Evolutionary conservation across 2,113 vertebrate genomes (phyloP).

Genomic region (Puma concolor): DNA sequence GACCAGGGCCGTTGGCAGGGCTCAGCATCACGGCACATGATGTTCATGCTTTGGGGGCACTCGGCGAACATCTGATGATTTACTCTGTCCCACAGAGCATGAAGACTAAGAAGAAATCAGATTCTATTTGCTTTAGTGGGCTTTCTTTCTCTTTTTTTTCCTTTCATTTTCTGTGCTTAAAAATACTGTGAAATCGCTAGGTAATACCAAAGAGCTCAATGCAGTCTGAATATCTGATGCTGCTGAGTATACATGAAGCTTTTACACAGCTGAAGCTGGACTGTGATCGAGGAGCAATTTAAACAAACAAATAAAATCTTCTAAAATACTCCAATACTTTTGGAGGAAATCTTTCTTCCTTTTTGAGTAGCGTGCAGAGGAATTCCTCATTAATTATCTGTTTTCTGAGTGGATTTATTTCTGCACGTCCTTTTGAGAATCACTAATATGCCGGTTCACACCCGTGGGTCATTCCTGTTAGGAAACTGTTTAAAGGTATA

Average conservation of each 20-base stretch:
- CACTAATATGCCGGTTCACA: neutral
- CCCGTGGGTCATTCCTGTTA: neutral
- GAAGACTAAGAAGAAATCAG: neutral
- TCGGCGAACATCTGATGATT: too few relatives aligned
- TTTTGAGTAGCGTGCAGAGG: neutral
- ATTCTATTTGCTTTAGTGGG: neutral
- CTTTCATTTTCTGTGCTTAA: neutral
- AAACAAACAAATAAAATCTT: neutral
- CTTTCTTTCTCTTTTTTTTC: neutral
- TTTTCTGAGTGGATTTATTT: neutral
- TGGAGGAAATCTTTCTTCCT: neutral
- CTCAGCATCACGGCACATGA: accelerated
- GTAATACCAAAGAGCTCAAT: neutral
- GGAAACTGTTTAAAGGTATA: neutral
- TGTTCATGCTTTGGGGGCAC: accelerated
- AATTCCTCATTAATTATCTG: neutral
- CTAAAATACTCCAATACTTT: neutral
- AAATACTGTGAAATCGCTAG: neutral
- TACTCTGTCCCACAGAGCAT: neutral
- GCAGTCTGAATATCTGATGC: neutral
- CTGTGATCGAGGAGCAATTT: neutral
- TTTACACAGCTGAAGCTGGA: neutral
- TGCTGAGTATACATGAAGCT: neutral
- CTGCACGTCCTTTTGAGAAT: neutral
- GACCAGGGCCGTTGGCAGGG: neutral